Evolutionary conservation across 2,113 vertebrate genomes (phyloP), one percentile per base, ranked within the genome.

Genomic region (Cacatua alba): DNA sequence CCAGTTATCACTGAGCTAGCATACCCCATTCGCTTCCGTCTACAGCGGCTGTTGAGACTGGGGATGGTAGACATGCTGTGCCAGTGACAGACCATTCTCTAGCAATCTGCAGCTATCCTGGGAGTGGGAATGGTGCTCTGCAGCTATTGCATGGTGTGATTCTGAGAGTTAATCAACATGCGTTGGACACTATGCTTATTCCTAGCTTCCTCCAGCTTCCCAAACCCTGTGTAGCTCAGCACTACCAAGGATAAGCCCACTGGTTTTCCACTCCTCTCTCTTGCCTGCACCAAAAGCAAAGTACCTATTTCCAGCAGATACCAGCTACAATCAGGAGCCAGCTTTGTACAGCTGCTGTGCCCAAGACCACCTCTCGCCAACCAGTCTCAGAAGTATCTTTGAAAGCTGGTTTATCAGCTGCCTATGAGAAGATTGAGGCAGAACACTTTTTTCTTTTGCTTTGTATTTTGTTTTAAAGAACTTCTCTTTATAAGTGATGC

Each of bases 311-410:
- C 82, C 68, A 86, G 18, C 19, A 83, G 51, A 20, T 71, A 77
- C 24, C 72, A 91, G 46, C 71, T 62, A 21, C 64, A 48, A 13
- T 64, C 60, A 21, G 72, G 68, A 86, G 26, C 46, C 76, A 86
- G 55, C 41, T 90, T 81, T 81, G 64, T 83, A 67, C 57, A 90
- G 64, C 11, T 77, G 7, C 71, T 1, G 0, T 84, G 72, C 80
- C 92, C 77, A 78, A 86, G 64, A 85, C 5, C 1, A 87, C 68
- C 51, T 84, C 62, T 81, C 46, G 33, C 78, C 80, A 92, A 64
- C 46, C 82, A 86, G 46, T 37, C 82, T 90, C 90, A 77, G 60
- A 92, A 93, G 80, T 43, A 83, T 95, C 55, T 83, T 91, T 94
- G 91, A 96, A 92, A 53, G 13, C 23, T 81, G 24, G 9, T 63